These are phyloP conservation scores for Latrodectus geometricus DNA, from an alignment of 1,140 invertebrate genomes.

Conservation along the genomic window DNA sequence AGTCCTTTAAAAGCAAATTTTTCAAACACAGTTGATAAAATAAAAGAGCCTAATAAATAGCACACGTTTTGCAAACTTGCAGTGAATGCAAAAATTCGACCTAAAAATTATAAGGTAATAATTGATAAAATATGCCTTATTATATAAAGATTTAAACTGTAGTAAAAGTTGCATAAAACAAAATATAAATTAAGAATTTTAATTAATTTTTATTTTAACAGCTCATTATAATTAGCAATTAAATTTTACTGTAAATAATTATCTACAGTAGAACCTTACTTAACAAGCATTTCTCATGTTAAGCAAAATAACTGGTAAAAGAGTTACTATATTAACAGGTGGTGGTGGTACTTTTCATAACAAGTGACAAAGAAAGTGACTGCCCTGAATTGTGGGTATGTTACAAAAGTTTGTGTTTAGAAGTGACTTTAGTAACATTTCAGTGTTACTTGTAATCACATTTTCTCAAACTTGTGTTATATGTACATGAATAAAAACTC, in stretches of 20 bases:
- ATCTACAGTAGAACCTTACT: too few species aligned
- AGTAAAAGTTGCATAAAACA: neutral
- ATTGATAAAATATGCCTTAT: neutral
- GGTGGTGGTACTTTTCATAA: too few species aligned
- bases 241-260: neutral
- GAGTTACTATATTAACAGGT: too few species aligned
- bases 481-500: too few species aligned
- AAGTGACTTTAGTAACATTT: too few species aligned
- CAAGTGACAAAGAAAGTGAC: too few species aligned
- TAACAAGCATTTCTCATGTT: too few species aligned
- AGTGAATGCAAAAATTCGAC: constrained; percentile 69
- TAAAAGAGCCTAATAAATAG: constrained; percentile 26
- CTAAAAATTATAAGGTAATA: neutral
- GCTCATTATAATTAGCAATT: neutral
- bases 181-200: neutral
- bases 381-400: too few species aligned
- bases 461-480: too few species aligned
- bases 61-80: constrained; percentile 69
- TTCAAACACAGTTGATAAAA: constrained; percentile 34
- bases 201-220: neutral
- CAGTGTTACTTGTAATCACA: too few species aligned
- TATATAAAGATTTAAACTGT: neutral
- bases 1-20: constrained; percentile 13
- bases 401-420: too few species aligned
- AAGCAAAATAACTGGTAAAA: too few species aligned